phyloP scores from a whole-genome alignment of 2,113 vertebrate species.

The Cyprinodon variegatus region DNA sequence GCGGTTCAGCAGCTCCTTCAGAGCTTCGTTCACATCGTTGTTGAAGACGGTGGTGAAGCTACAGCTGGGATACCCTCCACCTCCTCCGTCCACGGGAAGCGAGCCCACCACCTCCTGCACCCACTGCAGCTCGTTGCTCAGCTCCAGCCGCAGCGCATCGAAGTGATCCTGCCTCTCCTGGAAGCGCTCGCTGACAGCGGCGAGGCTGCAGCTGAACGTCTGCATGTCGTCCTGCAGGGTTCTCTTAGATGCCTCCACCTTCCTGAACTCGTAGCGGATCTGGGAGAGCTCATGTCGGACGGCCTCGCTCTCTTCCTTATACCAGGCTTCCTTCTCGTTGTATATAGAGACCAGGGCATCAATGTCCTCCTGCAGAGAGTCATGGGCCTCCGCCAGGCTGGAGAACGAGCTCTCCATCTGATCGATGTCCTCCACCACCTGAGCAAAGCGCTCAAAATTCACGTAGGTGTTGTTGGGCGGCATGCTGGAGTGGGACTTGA shows the following conservation, averaged over 20 bases:
- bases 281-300: constrained; percentile 81
- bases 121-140: constrained; percentile 86
- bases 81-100: constrained; percentile 69
- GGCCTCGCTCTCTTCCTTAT: constrained; percentile 88
- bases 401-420: constrained; percentile 73
- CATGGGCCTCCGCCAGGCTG: constrained; percentile 71
- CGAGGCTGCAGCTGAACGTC: constrained; percentile 71
- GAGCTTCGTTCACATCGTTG: constrained; percentile 83
- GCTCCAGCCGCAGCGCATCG: constrained; percentile 82
- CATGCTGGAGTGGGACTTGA: constrained; percentile 95
- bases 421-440: constrained; percentile 85
- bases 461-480: constrained; percentile 93
- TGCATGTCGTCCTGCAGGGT: constrained; percentile 84
- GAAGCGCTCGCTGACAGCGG: constrained; percentile 72
- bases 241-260: constrained; percentile 85
- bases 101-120: constrained; percentile 85
- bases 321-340: constrained; percentile 93
- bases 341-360: constrained; percentile 90
- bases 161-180: constrained; percentile 81
- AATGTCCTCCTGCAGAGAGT: constrained; percentile 88
- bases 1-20: constrained; percentile 84
- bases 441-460: constrained; percentile 91
- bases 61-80: constrained; percentile 65
- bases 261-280: constrained; percentile 86
- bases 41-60: constrained; percentile 73